These are phyloP conservation scores for Cephus pygmeus DNA, from an alignment of 2,888 invertebrate species.

Conservation along the genomic window DNA sequence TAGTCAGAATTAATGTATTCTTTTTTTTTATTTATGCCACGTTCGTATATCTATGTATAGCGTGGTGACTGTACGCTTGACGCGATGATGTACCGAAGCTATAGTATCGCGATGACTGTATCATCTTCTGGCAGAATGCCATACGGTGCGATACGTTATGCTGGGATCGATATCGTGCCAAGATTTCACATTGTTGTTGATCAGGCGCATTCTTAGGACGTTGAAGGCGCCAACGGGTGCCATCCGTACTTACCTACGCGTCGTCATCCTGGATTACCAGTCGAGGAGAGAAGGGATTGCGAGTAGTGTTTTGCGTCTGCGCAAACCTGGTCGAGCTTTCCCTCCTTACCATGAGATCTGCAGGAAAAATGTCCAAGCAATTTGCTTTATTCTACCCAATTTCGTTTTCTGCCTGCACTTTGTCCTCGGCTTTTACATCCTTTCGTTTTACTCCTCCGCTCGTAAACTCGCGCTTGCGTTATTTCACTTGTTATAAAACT, in stretches of 20 bases:
- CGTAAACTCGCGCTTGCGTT: not conserved
- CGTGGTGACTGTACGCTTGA: not conserved
- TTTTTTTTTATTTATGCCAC: not conserved
- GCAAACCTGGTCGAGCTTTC: not conserved
- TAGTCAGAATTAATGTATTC: not conserved
- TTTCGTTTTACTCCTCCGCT: not conserved
- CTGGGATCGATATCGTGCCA: not conserved
- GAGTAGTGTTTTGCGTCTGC: not conserved
- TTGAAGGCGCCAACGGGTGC: not conserved
- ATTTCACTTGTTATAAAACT: not conserved
- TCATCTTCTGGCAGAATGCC: not conserved
- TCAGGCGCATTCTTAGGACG: not conserved
- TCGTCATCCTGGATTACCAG: not conserved
- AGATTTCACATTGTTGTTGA: not conserved
- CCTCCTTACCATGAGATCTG: not conserved
- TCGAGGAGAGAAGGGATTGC: not conserved
- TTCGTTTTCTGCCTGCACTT: not conserved
- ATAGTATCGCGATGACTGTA: not conserved
- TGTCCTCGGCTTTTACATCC: not conserved
- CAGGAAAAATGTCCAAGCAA: not conserved
- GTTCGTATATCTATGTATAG: not conserved
- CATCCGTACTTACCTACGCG: not conserved
- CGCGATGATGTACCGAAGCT: not conserved
- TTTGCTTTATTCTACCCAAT: not conserved
- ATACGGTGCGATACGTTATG: not conserved